A percentile compares a stretch with the other conserved stretches of the same genome.
Evolutionary conservation across 2,113 vertebrate genomes (phyloP).

Genomic region (Chamaea fasciata): DNA sequence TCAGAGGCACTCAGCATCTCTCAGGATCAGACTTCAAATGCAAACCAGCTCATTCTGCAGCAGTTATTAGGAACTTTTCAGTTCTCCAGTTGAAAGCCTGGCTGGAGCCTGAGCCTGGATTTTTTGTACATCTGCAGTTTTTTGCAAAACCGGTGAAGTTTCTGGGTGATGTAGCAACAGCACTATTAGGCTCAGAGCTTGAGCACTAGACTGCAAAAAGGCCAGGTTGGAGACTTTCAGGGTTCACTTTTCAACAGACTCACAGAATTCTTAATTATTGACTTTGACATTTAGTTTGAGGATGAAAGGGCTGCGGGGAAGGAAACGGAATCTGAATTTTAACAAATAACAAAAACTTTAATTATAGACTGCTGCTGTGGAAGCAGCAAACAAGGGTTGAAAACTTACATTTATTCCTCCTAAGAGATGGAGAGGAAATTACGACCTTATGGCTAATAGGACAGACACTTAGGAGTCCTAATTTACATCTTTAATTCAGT

Average conservation of each 20-base stretch:
- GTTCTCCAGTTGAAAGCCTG: neutral
- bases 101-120: neutral
- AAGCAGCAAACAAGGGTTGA: neutral
- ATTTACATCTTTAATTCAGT: neutral
- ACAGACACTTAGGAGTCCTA: neutral
- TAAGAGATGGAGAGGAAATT: neutral
- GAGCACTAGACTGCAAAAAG: neutral
- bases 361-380: neutral
- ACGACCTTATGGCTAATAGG: neutral
- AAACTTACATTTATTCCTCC: neutral
- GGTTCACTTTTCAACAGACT: neutral
- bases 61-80: neutral
- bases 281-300: neutral
- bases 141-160: neutral
- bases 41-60: neutral
- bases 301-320: neutral
- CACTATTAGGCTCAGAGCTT: neutral
- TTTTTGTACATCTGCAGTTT: neutral
- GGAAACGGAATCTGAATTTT: neutral
- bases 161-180: neutral
- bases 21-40: neutral
- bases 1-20: slow-evolving; percentile 20
- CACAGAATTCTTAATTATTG: neutral
- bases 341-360: neutral
- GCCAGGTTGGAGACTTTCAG: neutral